These are phyloP conservation scores for Homarus gammarus DNA, from an alignment of 2,888 invertebrate genomes.

Conservation along the genomic window DNA sequence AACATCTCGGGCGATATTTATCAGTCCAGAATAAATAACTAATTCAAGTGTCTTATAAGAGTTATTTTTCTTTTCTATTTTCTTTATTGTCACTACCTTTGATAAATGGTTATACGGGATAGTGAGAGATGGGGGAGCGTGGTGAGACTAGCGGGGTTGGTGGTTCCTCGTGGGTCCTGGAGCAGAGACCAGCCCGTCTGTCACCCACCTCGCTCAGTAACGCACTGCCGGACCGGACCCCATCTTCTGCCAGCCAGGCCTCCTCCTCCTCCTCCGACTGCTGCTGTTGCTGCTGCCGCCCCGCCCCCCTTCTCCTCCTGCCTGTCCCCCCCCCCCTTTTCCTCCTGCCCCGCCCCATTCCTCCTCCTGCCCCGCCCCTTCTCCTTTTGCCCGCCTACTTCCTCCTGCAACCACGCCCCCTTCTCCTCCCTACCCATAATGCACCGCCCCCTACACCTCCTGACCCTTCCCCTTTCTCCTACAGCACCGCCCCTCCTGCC, in stretches of 20 bases:
- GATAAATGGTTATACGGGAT: not conserved
- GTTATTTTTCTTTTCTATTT: not conserved
- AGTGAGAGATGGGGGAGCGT: not conserved
- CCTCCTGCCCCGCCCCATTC: no score
- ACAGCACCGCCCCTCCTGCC: not conserved
- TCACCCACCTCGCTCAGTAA: conserved; percentile 5
- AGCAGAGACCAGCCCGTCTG: not conserved
- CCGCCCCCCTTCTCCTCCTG: not conserved
- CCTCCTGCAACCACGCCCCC: not conserved
- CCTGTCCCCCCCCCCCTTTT: not conserved
- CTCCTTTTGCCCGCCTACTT: no score
- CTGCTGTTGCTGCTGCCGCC: no score
- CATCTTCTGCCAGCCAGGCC: no score
- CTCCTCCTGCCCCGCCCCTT: no score
- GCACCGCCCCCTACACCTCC: not conserved
- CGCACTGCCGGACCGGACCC: not conserved
- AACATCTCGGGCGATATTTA: no score
- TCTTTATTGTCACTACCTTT: not conserved
- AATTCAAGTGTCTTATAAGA: not conserved
- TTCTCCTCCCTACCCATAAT: no score
- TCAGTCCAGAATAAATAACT: not conserved
- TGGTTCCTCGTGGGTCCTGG: not conserved
- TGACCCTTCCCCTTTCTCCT: not conserved
- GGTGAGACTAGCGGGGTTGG: not conserved
- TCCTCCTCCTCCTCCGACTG: not conserved